A percentile compares a stretch with the other conserved stretches of the same genome.
These are phyloP conservation scores for Antheraea yamamai DNA, from an alignment of 2,888 invertebrate species.

Conservation along the genomic window DNA sequence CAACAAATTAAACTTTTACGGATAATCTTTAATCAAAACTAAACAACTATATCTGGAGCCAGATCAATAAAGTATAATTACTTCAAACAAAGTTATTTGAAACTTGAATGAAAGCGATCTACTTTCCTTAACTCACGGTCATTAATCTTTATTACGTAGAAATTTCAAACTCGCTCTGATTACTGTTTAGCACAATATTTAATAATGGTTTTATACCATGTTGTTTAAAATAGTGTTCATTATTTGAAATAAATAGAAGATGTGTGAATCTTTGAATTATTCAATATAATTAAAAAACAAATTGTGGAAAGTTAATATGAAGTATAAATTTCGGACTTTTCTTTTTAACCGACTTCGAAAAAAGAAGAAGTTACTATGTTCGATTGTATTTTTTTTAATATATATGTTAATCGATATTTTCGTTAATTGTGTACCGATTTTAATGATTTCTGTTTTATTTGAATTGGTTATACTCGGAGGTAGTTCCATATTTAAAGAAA, in stretches of 20 bases:
- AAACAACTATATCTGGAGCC: background rate
- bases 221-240: background rate
- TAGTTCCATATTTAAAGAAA: no score
- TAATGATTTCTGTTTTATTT: no score
- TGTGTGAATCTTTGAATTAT: background rate
- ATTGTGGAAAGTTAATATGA: background rate
- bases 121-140: conserved; percentile 2
- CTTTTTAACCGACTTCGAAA: no score
- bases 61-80: background rate
- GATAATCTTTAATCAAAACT: background rate
- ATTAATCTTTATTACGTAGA: conserved; percentile 15
- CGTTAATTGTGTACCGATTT: no score
- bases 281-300: background rate
- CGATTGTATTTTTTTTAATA: no score
- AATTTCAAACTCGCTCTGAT: conserved; percentile 8
- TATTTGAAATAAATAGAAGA: background rate
- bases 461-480: no score
- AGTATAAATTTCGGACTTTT: background rate
- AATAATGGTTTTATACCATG: background rate
- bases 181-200: conserved; percentile 4
- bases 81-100: conserved; percentile 11
- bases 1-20: background rate
- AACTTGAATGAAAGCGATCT: conserved; percentile 12
- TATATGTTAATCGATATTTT: no score
- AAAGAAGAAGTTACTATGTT: no score